phyloP scores from a whole-genome alignment of 1,140 invertebrate species.

The Neotoxoptera formosana region DNA sequence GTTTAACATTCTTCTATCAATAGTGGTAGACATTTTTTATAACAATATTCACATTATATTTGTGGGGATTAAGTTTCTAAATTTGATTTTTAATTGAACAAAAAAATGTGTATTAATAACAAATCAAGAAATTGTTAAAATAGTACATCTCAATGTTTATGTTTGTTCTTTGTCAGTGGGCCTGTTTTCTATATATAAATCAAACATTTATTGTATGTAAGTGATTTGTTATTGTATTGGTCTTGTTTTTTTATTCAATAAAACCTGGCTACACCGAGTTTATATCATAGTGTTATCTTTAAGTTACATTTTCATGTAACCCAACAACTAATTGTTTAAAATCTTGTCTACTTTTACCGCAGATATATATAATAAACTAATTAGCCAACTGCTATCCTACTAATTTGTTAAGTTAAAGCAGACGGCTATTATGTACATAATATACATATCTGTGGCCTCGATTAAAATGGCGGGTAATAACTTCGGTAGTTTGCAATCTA shows the following conservation, averaged over 20 bases:
- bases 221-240: conserved; percentile 34
- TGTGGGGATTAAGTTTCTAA: not conserved
- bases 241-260: conserved; percentile 52
- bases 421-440: too few relatives aligned
- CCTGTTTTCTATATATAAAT: conserved; percentile 38
- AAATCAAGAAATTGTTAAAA: not conserved
- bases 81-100: conserved; percentile 3
- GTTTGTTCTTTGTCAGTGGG: conserved; percentile 19
- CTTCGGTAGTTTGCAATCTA: too few relatives aligned
- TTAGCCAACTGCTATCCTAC: too few relatives aligned
- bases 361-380: too few relatives aligned
- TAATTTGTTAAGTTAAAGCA: too few relatives aligned
- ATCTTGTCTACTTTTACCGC: not conserved
- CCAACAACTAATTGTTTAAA: not conserved
- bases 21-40: not conserved
- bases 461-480: too few relatives aligned
- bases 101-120: not conserved
- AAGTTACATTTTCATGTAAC: not conserved
- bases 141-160: not conserved
- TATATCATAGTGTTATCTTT: not conserved
- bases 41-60: not conserved
- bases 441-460: too few relatives aligned
- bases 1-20: conserved; percentile 23
- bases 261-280: conserved; percentile 34
- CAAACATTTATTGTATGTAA: conserved; percentile 38